phyloP scores from a whole-genome alignment of 2,888 invertebrate species.

The Andrena camellia region DNA sequence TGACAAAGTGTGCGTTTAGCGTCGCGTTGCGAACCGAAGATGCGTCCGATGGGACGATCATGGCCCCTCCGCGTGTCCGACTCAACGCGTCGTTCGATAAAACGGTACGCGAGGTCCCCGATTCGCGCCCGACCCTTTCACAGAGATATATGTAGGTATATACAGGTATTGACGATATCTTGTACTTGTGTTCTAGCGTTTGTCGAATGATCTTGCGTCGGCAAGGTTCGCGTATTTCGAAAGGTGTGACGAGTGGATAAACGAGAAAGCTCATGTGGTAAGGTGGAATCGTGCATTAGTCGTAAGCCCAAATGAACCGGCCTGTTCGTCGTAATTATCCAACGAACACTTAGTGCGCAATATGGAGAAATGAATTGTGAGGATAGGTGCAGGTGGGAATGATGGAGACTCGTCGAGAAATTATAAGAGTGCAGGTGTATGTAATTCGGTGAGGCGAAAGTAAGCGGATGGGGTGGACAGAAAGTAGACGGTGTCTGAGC shows the following conservation, averaged over 20 bases:
- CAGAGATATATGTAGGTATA: slow-evolving; percentile 38
- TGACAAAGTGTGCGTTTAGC: slow-evolving; percentile 57
- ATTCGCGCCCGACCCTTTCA: slow-evolving; percentile 3
- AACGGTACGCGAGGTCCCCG: slow-evolving; percentile 25
- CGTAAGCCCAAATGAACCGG: slow-evolving; percentile 29
- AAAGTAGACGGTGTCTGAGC: slow-evolving; percentile 30
- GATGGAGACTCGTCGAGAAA: too few relatives aligned
- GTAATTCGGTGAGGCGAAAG: slow-evolving; percentile 1
- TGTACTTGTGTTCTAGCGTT: slow-evolving; percentile 59
- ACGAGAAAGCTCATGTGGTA: slow-evolving; percentile 32
- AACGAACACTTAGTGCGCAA: not conserved
- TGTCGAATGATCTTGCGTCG: slow-evolving; percentile 24
- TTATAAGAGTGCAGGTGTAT: slow-evolving; percentile 12
- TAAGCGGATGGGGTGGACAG: slow-evolving; percentile 1
- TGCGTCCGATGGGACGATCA: slow-evolving; percentile 23
- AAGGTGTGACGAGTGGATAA: not conserved
- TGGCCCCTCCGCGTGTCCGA: slow-evolving; percentile 1
- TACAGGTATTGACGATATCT: slow-evolving; percentile 65
- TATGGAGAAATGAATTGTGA: not conserved
- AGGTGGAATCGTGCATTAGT: slow-evolving; percentile 47
- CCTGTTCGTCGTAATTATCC: slow-evolving; percentile 33
- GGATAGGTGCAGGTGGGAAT: not conserved
- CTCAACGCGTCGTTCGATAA: slow-evolving; percentile 14
- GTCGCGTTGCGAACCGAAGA: slow-evolving; percentile 43
- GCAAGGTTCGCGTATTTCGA: not conserved